Percentiles rank a stretch among this genome's conserved stretches.
phyloP scores from a whole-genome alignment of 2,797 vertebrate genomes.

The Rhodeus uyekii region DNA sequence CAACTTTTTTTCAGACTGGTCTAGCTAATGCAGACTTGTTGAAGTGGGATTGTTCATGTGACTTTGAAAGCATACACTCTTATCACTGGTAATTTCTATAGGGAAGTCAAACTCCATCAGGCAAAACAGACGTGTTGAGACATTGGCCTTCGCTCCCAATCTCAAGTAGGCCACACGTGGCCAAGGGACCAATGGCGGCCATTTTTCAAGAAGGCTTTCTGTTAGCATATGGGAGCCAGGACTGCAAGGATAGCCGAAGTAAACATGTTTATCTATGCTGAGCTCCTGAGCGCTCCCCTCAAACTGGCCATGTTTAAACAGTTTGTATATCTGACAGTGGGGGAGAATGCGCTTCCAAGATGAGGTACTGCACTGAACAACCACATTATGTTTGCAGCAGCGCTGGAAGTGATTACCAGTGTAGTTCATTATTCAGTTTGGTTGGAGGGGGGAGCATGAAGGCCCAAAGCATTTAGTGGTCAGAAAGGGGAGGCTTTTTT shows the following conservation, averaged over 20 bases:
- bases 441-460: slow-evolving; percentile 58
- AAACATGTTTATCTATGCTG: slow-evolving; percentile 38
- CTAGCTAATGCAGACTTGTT: slow-evolving; percentile 36
- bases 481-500: slow-evolving; percentile 67
- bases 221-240: slow-evolving; percentile 23
- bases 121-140: slow-evolving; percentile 40
- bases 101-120: slow-evolving; percentile 40
- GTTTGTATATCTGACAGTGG: slow-evolving; percentile 16
- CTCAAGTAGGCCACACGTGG: slow-evolving; percentile 25
- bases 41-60: slow-evolving; percentile 39
- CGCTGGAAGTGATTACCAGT: slow-evolving; percentile 76
- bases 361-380: slow-evolving; percentile 41
- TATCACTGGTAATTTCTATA: slow-evolving; percentile 38
- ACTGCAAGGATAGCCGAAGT: slow-evolving; percentile 12
- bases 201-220: slow-evolving; percentile 2
- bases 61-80: not conserved
- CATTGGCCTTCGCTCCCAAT: not conserved
- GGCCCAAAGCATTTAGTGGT: slow-evolving; percentile 73
- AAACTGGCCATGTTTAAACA: slow-evolving; percentile 31
- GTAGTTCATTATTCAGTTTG: slow-evolving; percentile 74
- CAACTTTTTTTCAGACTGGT: not conserved
- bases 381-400: slow-evolving; percentile 59
- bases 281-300: not conserved
- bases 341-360: slow-evolving; percentile 26
- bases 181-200: slow-evolving; percentile 8